Conservation (phyloP, 2,797 vertebrate species). For the Syngnathus rostellatus region DNA sequence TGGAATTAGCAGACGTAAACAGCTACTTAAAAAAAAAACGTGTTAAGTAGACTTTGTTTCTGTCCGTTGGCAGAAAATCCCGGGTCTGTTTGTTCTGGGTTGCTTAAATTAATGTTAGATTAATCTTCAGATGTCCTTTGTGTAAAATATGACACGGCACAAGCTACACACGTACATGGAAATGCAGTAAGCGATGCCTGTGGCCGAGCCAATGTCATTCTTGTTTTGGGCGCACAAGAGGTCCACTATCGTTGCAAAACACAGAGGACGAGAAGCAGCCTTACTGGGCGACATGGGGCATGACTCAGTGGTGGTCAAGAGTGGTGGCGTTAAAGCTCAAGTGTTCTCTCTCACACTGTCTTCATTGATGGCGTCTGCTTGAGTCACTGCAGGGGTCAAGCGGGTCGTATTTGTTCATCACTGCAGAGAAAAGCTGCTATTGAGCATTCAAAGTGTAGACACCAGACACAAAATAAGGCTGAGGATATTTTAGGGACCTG, state of each 20-base stretch:
- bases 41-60: too few species aligned
- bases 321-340: slow-evolving; percentile 25
- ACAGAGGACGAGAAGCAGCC: neutral
- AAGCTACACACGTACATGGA: slow-evolving; percentile 3
- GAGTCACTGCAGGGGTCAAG: slow-evolving; percentile 35
- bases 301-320: slow-evolving; percentile 26
- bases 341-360: slow-evolving; percentile 47
- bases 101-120: too few species aligned
- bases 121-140: too few species aligned
- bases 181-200: neutral
- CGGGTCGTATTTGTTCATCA: slow-evolving; percentile 38
- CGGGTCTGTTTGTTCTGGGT: too few species aligned
- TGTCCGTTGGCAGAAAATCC: too few species aligned
- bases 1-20: too few species aligned
- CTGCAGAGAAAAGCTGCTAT: slow-evolving; percentile 27
- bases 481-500: slow-evolving; percentile 16
- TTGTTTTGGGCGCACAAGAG: neutral
- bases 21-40: too few species aligned
- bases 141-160: slow-evolving; percentile 3
- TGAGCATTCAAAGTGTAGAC: slow-evolving; percentile 20
- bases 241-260: neutral
- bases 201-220: neutral
- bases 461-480: slow-evolving; percentile 10
- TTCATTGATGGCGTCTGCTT: slow-evolving; percentile 44
- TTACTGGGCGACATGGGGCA: neutral